These are phyloP conservation scores for Lumbricus terrestris DNA, from an alignment of 2,888 invertebrate species.

Conservation along the genomic window DNA sequence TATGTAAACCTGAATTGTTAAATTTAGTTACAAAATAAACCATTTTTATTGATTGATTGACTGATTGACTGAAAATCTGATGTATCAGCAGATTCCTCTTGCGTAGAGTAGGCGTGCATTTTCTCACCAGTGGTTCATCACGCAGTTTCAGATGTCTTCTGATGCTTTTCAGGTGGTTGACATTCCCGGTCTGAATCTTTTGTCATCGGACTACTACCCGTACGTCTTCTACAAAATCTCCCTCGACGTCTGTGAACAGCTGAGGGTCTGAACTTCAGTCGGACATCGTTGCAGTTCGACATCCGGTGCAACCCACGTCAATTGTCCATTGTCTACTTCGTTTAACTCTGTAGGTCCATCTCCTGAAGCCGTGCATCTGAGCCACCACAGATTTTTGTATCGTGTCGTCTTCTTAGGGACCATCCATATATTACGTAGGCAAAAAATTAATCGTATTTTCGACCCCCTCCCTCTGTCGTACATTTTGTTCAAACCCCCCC, in stretches of 20 bases:
- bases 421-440: no score
- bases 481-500: no score
- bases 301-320: neutral
- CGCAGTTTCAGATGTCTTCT: neutral
- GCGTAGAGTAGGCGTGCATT: neutral
- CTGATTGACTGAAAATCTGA: no score
- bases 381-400: neutral
- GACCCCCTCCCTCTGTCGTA: no score
- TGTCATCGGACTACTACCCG: slow-evolving; percentile 92
- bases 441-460: no score
- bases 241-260: slow-evolving; percentile 35
- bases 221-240: slow-evolving; percentile 97
- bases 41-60: no score
- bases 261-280: neutral
- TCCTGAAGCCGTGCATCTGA: neutral
- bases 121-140: neutral
- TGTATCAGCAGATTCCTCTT: neutral
- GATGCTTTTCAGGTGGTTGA: slow-evolving; percentile 65
- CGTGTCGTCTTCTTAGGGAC: no score
- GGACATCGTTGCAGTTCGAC: no score
- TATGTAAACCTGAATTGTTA: no score
- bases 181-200: slow-evolving; percentile 80
- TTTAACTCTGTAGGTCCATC: neutral
- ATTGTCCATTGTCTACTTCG: no score
- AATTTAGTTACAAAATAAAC: no score